Evolutionary conservation across 2,797 vertebrate genomes (phyloP).

Genomic region (Remorina albescens): DNA sequence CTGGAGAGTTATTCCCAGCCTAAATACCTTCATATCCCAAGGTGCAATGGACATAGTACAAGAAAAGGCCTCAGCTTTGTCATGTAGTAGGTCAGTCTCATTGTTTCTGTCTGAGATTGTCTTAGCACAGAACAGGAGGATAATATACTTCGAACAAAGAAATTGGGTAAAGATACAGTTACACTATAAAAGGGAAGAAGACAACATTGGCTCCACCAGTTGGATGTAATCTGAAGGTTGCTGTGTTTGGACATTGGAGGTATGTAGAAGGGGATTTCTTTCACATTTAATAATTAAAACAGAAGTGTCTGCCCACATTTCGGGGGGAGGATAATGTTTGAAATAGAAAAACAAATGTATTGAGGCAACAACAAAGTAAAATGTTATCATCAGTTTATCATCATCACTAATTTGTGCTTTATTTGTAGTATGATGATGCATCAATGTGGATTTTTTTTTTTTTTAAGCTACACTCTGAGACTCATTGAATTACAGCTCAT

Average conservation of each 20-base stretch:
- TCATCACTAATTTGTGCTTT: too few relatives aligned
- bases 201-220: constrained; percentile 38
- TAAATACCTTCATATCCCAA: constrained; percentile 35
- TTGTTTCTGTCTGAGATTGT: constrained; percentile 63
- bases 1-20: constrained; percentile 58
- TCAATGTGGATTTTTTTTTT: not conserved
- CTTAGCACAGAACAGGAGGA: constrained; percentile 49
- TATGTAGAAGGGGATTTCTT: constrained; percentile 33
- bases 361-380: not conserved
- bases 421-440: too few relatives aligned
- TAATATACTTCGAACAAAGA: constrained; percentile 73
- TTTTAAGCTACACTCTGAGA: not conserved
- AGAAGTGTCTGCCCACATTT: not conserved
- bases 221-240: constrained; percentile 40
- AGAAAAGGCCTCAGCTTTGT: constrained; percentile 73
- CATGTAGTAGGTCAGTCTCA: constrained; percentile 79
- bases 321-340: not conserved
- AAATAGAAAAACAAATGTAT: not conserved
- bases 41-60: constrained; percentile 47
- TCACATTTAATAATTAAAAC: not conserved
- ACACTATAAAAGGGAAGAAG: constrained; percentile 77
- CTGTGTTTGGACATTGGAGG: constrained; percentile 40
- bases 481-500: not conserved
- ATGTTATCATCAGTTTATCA: not conserved
- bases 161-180: constrained; percentile 55